Conservation (phyloP, 2,113 vertebrate genomes). For the Macrotis lagotis region DNA sequence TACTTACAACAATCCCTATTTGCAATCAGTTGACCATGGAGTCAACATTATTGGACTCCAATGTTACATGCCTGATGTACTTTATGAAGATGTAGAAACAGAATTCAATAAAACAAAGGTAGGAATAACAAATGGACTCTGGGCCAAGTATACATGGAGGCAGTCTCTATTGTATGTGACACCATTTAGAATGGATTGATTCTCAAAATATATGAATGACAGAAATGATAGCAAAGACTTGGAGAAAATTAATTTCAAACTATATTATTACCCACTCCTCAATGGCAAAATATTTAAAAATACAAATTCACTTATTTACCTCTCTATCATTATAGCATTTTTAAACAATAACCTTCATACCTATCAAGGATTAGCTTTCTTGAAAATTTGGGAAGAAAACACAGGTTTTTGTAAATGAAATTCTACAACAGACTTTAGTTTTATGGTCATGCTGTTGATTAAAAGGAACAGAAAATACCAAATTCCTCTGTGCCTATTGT, state of each 20-base stretch:
- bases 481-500: background rate
- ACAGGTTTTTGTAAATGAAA: background rate
- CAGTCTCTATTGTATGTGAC: too few relatives aligned
- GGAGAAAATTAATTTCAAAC: background rate
- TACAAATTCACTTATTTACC: background rate
- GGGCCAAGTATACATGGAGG: too few relatives aligned
- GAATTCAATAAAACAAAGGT: too few relatives aligned
- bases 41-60: too few relatives aligned
- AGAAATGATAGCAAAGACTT: background rate
- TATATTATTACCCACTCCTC: background rate
- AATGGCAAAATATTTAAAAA: background rate
- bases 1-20: too few relatives aligned
- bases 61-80: too few relatives aligned
- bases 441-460: background rate
- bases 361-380: background rate
- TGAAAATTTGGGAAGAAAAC: background rate
- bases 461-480: background rate
- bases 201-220: too few relatives aligned
- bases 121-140: too few relatives aligned
- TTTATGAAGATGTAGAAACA: too few relatives aligned
- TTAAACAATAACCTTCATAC: background rate
- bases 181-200: too few relatives aligned
- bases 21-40: too few relatives aligned
- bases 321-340: background rate
- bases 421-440: background rate